Evolutionary conservation across 2,888 invertebrate species (phyloP).

Genomic region (Drosophila testacea): DNA sequence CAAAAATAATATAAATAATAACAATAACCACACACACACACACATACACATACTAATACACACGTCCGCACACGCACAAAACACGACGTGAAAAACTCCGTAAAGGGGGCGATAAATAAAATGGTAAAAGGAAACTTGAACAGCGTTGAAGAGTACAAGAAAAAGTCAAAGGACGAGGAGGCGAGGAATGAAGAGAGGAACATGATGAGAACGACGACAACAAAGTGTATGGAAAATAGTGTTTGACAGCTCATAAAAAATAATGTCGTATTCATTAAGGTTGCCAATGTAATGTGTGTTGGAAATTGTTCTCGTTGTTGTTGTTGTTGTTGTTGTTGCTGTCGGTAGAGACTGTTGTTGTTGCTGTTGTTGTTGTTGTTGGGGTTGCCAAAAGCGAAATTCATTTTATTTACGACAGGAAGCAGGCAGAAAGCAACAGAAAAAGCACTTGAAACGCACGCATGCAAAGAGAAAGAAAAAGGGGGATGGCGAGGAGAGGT

Average conservation of each 20-base stretch:
- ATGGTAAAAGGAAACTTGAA: slow-evolving; percentile 73
- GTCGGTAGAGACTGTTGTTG: neutral
- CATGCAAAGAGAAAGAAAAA: slow-evolving; percentile 55
- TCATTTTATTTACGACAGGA: slow-evolving; percentile 78
- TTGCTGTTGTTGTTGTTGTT: slow-evolving; percentile 31
- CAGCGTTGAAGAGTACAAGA: slow-evolving; percentile 27
- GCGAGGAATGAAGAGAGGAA: slow-evolving; percentile 3
- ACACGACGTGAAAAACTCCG: slow-evolving; percentile 15
- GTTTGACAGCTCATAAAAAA: slow-evolving; percentile 83
- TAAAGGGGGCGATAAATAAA: slow-evolving; percentile 65
- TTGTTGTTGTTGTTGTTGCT: slow-evolving; percentile 32
- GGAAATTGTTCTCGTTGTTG: slow-evolving; percentile 36
- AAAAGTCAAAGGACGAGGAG: slow-evolving; percentile 1
- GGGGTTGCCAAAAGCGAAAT: slow-evolving; percentile 73
- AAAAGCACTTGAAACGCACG: slow-evolving; percentile 73
- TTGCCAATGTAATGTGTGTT: slow-evolving; percentile 60
- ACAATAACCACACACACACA: slow-evolving; percentile 62
- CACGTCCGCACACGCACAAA: slow-evolving; percentile 32
- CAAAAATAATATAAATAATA: slow-evolving; percentile 79
- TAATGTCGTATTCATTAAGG: slow-evolving; percentile 80
- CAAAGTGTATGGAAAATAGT: slow-evolving; percentile 80
- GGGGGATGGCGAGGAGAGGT: neutral
- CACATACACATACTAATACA: slow-evolving; percentile 28
- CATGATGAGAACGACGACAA: slow-evolving; percentile 42
- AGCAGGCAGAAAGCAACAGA: slow-evolving; percentile 66